A percentile compares a stretch with the other conserved stretches of the same genome.
These are phyloP conservation scores for Menura novaehollandiae DNA, from an alignment of 2,113 vertebrate species.

Conservation along the genomic window DNA sequence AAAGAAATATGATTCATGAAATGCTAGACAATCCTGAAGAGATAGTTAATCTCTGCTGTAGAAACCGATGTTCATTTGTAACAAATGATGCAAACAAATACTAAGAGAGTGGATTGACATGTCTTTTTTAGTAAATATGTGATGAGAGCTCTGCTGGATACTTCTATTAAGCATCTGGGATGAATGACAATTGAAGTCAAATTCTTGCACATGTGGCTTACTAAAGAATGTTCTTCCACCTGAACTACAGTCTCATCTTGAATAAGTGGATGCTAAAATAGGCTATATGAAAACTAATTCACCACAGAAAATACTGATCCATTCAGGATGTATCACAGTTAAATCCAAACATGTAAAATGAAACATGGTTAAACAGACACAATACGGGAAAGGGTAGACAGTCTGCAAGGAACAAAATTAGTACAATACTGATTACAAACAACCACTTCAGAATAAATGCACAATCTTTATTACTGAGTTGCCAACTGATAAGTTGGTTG, in stretches of 20 bases:
- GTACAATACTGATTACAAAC: neutral
- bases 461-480: neutral
- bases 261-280: neutral
- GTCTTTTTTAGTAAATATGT: neutral
- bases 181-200: neutral
- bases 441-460: neutral
- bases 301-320: neutral
- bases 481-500: neutral
- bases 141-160: neutral
- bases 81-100: conserved; percentile 5
- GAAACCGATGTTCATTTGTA: neutral
- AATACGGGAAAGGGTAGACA: neutral
- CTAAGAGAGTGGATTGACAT: conserved; percentile 41
- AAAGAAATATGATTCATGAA: conserved; percentile 2
- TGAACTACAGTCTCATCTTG: neutral
- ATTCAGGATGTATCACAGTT: neutral
- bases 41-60: conserved; percentile 17
- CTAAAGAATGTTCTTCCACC: neutral
- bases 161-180: neutral
- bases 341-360: neutral
- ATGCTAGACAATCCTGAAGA: neutral
- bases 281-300: neutral
- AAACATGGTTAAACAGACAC: neutral
- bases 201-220: neutral
- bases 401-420: neutral